phyloP scores from a whole-genome alignment of 2,113 vertebrate species.

The Seriola quinqueradiata region DNA sequence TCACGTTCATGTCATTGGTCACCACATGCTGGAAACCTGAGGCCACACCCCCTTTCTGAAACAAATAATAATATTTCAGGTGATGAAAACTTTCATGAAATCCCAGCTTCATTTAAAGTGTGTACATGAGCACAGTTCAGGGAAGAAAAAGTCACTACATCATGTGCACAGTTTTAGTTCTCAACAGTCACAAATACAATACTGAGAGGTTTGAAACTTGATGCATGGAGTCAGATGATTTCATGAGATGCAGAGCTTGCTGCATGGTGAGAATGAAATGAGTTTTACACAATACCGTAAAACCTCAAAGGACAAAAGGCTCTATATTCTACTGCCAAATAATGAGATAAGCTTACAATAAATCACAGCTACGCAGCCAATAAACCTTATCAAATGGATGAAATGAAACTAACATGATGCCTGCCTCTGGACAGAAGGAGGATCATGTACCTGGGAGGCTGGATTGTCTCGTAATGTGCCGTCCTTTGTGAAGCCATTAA shows the following conservation, averaged over 20 bases:
- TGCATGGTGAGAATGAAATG: conserved; percentile 9
- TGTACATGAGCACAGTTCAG: background rate
- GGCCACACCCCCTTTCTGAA: conserved; percentile 85
- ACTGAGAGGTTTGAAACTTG: background rate
- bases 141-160: background rate
- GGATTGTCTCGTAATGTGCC: conserved; percentile 38
- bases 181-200: background rate
- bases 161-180: background rate
- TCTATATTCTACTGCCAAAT: conserved; percentile 9
- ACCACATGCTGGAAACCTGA: conserved; percentile 85
- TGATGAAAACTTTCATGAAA: background rate
- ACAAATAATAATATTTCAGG: background rate
- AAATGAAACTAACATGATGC: conserved; percentile 33
- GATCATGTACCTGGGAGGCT: conserved; percentile 37
- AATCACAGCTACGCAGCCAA: background rate
- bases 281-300: background rate
- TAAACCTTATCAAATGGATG: background rate
- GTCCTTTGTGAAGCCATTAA: conserved; percentile 59
- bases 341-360: background rate
- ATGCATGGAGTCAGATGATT: background rate
- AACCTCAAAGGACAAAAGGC: conserved; percentile 8
- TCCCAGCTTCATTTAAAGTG: background rate
- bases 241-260: background rate
- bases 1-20: conserved; percentile 74
- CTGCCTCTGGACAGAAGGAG: conserved; percentile 25